Conservation (phyloP, 2,113 vertebrate species). For the Xiphophorus hellerii region DNA sequence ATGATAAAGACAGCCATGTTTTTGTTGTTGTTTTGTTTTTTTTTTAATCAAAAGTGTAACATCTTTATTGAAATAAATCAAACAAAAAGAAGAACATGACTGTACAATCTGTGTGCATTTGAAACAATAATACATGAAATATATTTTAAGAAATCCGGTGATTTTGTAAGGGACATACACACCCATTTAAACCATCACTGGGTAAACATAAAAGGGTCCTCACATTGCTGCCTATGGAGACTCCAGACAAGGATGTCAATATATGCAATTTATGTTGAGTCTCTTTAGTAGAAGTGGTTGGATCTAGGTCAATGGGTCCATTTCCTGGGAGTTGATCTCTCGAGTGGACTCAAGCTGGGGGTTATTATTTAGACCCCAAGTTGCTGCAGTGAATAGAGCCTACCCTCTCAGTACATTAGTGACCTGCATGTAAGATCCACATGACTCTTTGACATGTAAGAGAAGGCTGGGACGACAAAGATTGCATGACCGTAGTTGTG, state of each 20-base stretch:
- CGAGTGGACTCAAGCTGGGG: conserved; percentile 35
- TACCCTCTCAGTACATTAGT: conserved; percentile 66
- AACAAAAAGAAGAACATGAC: not conserved
- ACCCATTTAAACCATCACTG: not conserved
- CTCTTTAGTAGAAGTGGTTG: conserved; percentile 33
- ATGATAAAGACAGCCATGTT: too few relatives aligned
- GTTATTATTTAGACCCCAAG: conserved; percentile 58
- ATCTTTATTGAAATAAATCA: not conserved
- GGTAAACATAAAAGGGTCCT: not conserved
- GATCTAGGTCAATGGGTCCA: conserved; percentile 74
- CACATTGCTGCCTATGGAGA: not conserved
- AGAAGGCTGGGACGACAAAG: conserved; percentile 68
- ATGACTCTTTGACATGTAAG: conserved; percentile 64
- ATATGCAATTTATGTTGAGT: conserved; percentile 16
- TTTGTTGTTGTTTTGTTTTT: too few relatives aligned
- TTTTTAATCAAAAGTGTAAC: not conserved
- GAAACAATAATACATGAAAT: not conserved
- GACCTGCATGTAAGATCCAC: conserved; percentile 68
- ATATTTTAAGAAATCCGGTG: not conserved
- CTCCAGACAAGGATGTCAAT: conserved; percentile 33
- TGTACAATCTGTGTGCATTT: not conserved
- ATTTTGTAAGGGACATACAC: not conserved
- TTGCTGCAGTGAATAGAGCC: conserved; percentile 52
- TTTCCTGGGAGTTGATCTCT: conserved; percentile 55
- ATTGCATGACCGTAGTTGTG: conserved; percentile 48